These are phyloP conservation scores for Caenorhabditis zanzibari DNA, from an alignment of 2,888 invertebrate genomes.

Conservation along the genomic window DNA sequence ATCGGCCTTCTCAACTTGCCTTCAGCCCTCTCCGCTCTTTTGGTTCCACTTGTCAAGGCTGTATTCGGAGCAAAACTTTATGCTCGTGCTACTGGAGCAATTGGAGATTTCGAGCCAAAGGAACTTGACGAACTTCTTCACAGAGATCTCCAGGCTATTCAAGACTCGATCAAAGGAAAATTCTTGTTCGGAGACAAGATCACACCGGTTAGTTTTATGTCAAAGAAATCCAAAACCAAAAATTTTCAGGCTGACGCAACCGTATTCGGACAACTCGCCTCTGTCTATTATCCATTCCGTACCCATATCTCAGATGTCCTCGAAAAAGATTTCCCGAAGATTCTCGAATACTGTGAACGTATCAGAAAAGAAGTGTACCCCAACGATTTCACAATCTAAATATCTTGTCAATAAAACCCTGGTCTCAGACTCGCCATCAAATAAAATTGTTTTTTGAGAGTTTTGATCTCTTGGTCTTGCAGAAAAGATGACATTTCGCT, in stretches of 20 bases:
- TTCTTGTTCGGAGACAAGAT: constrained; percentile 97
- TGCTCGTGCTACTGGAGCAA: constrained; percentile 28
- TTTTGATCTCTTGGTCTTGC: constrained; percentile 14
- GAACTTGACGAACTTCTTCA: constrained; percentile 49
- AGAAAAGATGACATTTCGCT: constrained; percentile 5
- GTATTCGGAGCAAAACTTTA: constrained; percentile 47
- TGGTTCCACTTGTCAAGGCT: constrained; percentile 45
- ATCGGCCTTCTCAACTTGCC: constrained; percentile 44
- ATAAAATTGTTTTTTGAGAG: constrained; percentile 8
- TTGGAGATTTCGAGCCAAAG: constrained; percentile 54
- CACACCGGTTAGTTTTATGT: constrained; percentile 87
- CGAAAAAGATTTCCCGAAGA: constrained; percentile 52
- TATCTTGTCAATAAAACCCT: neutral
- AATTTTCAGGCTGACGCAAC: constrained; percentile 78
- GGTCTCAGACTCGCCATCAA: constrained; percentile 14
- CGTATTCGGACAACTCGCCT: constrained; percentile 79
- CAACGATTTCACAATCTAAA: constrained; percentile 59
- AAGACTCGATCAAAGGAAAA: constrained; percentile 85
- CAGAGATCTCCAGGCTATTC: constrained; percentile 45
- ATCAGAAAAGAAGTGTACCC: constrained; percentile 55
- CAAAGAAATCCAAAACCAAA: constrained; percentile 24
- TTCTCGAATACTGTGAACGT: constrained; percentile 51
- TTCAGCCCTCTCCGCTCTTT: constrained; percentile 5
- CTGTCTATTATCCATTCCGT: constrained; percentile 71
- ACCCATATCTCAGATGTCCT: constrained; percentile 36